These are phyloP conservation scores for Rhizomys pruinosus DNA, from an alignment of 2,113 vertebrate genomes.

Conservation along the genomic window DNA sequence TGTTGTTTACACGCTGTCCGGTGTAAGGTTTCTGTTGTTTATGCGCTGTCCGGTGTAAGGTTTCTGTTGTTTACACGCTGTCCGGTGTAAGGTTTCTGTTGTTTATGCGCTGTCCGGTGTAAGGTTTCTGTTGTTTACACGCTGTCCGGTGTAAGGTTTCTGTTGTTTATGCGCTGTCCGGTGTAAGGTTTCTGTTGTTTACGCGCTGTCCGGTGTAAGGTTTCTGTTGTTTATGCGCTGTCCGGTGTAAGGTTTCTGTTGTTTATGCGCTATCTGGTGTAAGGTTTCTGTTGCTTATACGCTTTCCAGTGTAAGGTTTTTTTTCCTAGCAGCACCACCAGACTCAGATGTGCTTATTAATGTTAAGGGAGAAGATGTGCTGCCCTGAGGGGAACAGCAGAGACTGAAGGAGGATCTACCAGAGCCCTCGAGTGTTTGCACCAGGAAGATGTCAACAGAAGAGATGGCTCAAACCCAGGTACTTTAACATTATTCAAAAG, in stretches of 20 bases:
- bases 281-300: too few species aligned
- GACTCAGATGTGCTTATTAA: background rate
- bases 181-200: too few species aligned
- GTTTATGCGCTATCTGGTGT: too few species aligned
- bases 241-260: background rate
- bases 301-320: background rate
- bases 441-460: background rate
- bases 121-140: too few species aligned
- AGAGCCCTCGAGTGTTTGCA: background rate
- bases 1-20: background rate
- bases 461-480: background rate
- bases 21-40: background rate
- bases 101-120: too few species aligned
- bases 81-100: background rate
- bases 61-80: background rate
- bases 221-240: background rate
- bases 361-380: background rate
- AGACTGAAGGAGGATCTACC: background rate
- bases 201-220: too few species aligned
- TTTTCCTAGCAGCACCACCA: background rate
- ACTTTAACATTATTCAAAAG: constrained; percentile 7
- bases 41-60: too few species aligned
- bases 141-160: background rate
- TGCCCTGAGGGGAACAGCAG: background rate
- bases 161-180: too few species aligned